A percentile compares a stretch with the other conserved stretches of the same genome.
Evolutionary conservation across 2,797 vertebrate genomes (phyloP).

Genomic region (Lithobates pipiens): DNA sequence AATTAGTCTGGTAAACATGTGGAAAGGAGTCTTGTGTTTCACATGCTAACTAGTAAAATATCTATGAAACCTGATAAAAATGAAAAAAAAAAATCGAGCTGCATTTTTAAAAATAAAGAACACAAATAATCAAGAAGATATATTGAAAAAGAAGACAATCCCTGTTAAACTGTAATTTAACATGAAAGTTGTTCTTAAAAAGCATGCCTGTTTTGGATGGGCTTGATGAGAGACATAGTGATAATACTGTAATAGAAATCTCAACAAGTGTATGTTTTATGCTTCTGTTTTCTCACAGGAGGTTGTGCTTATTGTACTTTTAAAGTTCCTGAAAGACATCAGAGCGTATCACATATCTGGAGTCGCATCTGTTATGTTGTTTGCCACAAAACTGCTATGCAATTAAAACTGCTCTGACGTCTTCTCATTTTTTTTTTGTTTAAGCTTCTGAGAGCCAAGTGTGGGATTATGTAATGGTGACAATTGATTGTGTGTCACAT

Average conservation of each 20-base stretch:
- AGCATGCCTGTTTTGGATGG: neutral
- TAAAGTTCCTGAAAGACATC: conserved; percentile 13
- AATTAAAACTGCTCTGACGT: conserved; percentile 34
- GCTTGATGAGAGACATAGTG: neutral
- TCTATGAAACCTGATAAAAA: too few species aligned
- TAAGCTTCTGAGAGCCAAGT: conserved; percentile 32
- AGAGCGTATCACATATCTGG: neutral
- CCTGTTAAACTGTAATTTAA: neutral
- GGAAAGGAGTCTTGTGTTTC: too few species aligned
- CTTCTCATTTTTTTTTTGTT: conserved; percentile 29
- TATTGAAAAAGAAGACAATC: neutral
- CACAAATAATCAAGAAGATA: neutral
- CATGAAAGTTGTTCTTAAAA: neutral
- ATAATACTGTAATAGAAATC: neutral
- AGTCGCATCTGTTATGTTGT: neutral
- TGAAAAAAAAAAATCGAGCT: neutral
- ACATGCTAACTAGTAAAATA: too few species aligned
- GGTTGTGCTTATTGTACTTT: conserved; percentile 4
- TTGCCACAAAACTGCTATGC: conserved; percentile 21
- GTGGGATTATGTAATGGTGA: conserved; percentile 60
- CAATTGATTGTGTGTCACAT: conserved; percentile 61
- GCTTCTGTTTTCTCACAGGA: conserved; percentile 11
- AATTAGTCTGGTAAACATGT: too few species aligned
- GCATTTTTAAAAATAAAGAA: neutral
- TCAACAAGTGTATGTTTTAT: neutral